Base-by-base conservation (phyloP, 1,140 invertebrate species). In the Drosophila trapezifrons region DNA sequence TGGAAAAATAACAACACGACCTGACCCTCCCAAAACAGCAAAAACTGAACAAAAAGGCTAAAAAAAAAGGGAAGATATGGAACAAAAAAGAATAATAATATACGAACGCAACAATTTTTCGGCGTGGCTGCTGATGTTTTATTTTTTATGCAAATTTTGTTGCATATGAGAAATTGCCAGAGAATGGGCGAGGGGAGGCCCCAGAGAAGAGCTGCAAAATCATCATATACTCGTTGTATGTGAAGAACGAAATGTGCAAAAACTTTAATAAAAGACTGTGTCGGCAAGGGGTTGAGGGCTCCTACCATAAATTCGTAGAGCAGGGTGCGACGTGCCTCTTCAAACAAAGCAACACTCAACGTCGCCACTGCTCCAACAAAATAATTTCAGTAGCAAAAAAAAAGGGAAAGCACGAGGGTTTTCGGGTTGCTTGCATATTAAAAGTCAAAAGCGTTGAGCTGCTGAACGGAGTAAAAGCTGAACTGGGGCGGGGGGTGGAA, bases 311-410 rank as follows among this genome's bases (percentile, higher is more conserved):
- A 85, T 85, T 85, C 80, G 76, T 69, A 58, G 82, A 38, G 69
- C 47, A 43, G 37, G 42, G 46, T 78, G 65, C 40, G 65, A 77
- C 70, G 81, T 87, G 77, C 79, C 83, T 83, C 83, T 83, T 87
- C 80, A 87, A 87, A 87, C 83, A 87, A 87, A 83, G 83, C 83
- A 87, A 87, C 83, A 89, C 82, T 87, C 83, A 83, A 84, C 81
- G 77, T 58, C 63, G 67, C 32, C 35, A 47, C 72, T 51, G 76
- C 76, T 63, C 64, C 73, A 78, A 77, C 84, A 79, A 87, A 84
- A 87, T 87, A 90, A 89, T 87, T 87, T 87, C 78, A 85, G 63
- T 37, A 73, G 80, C 77, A 81, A 69, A 63, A 84, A 74, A 81
- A 73, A 59, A 58, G 46, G 37, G 29, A 25, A 3, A 10, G 43